Evolutionary conservation across 2,797 vertebrate species (phyloP).

Genomic region (Salmo trutta): DNA sequence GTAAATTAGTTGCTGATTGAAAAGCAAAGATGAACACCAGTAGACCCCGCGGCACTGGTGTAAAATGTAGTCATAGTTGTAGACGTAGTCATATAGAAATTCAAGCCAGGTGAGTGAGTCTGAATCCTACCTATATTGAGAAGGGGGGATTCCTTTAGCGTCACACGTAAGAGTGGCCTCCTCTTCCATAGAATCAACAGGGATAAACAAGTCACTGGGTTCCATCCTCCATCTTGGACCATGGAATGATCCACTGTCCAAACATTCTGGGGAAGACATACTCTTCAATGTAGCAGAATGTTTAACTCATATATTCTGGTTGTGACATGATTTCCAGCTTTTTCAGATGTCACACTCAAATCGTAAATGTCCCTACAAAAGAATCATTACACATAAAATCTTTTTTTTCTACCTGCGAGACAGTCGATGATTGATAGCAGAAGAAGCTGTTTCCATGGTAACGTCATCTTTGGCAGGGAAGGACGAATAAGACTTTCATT

Average conservation of each 20-base stretch:
- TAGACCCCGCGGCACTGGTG: no score
- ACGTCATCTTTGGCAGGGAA: constrained; percentile 87
- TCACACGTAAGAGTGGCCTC: constrained; percentile 80
- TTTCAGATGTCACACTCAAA: constrained; percentile 46
- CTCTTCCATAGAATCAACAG: constrained; percentile 76
- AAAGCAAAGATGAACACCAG: neutral
- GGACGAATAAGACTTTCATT: constrained; percentile 78
- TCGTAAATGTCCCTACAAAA: constrained; percentile 63
- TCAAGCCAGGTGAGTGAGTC: neutral
- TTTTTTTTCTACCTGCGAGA: constrained; percentile 86
- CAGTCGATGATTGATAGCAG: constrained; percentile 87
- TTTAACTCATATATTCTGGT: constrained; percentile 34
- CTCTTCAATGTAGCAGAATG: neutral
- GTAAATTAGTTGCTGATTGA: neutral
- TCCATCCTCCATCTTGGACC: constrained; percentile 81
- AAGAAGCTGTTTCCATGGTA: constrained; percentile 92
- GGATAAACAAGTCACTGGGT: constrained; percentile 78
- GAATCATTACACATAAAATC: constrained; percentile 67
- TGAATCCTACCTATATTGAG: constrained; percentile 75
- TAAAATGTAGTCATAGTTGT: no score
- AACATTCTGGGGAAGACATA: constrained; percentile 60
- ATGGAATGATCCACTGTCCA: constrained; percentile 74
- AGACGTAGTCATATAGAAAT: no score
- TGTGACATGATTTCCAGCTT: constrained; percentile 54
- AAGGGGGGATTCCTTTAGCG: constrained; percentile 72